Base-by-base conservation (phyloP, 1,140 invertebrate species). In the Solen grandis region DNA sequence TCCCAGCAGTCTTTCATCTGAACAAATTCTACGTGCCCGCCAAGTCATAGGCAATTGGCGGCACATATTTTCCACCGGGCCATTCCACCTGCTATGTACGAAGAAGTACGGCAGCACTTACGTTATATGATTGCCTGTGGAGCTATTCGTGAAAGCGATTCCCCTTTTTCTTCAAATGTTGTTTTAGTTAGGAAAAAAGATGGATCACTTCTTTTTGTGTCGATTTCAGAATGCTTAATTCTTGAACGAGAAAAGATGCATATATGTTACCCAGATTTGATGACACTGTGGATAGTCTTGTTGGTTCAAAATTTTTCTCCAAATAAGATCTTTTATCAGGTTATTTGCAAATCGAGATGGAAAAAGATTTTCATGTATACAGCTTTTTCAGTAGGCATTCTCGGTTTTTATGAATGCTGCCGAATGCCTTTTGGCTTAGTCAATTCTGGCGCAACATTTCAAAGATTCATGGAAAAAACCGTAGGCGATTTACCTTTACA, bases 181-280 rank as follows among this genome's bases (percentile, higher is more conserved):
- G n/a, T n/a, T n/a, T n/a, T n/a, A n/a, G n/a, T n/a, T n/a, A n/a
- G n/a, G n/a, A n/a, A n/a, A n/a, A n/a, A 93, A 36, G 82, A 93
- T 88, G 90, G 92, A 59, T 38, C 87, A 55, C 55, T 88, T 29
- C 82, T 69, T 73, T 94, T 76, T 93, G 89, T 79, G 78, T 94
- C 0, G 93, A 94, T 86, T 94, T 88, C 83, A 65, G 93, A 41
- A 41, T 65, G 29, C 46, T 94, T 5, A 94, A 94, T 80, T 16
- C 2, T 69, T 84, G 72, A 0, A 93, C 90, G 0, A 86, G 89
- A 0, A 84, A 86, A 57, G 93, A 94, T 85, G 87, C 78, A 33
- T 95, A 92, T 83, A 93, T 94, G 85, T 72, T 94, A 8, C 93
- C 93, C 0, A 55, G 85, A 1, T 93, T 94, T 59, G 90, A 93